Base-by-base conservation (phyloP, 30 jellyfish, hydroid and myxozoan genomes). In the Pseudorhiza aurosa region DNA sequence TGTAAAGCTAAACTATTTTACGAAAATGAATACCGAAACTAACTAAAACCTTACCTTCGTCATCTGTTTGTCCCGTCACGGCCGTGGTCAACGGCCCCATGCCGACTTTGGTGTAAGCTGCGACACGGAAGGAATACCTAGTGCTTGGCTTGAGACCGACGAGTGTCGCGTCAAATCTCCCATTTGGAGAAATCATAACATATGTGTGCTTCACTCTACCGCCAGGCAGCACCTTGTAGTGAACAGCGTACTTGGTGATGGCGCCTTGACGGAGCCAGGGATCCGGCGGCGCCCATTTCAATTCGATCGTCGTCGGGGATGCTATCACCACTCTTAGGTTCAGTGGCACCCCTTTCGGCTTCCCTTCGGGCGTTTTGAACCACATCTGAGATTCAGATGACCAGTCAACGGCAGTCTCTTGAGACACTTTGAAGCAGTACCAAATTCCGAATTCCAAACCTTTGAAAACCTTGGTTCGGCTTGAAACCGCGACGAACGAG, bases 221-320 rank as follows among this genome's bases (percentile, higher is more conserved):
- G 18, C 70, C 77, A 11, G 81, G 69, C 21, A 43, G 44, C 26
- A 14, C 69, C 62, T 70, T 82, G 58, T 94, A 94, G 6, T 43
- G 25, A 40, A 94, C 58, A 17, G 58, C 77, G 62, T 94, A 94
- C 75, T 84, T 85, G 32, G 83, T 72, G 63, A 94, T 87, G 22
- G 53, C 45, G 6, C 99, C 99, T 49, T 81, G 82, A 2, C 90
- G 80, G 67, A 33, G 65, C 99, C 99, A 94, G 26, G 99, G 97
- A 25, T 87, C 97, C 0, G 99, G 99, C 15, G 85, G 40, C 29
- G 84, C 96, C 99, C 99, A 94, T 22, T 85, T 55, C 35, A 94
- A 40, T 64, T 70, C 82, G 69, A 94, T 82, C 17, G 99, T 72
- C 29, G 99, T 81, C 2, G 99, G 75, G 14, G 99, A 87, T 39